Evolutionary conservation across 1,140 invertebrate genomes (phyloP).

Genomic region (Pomacea maculata): DNA sequence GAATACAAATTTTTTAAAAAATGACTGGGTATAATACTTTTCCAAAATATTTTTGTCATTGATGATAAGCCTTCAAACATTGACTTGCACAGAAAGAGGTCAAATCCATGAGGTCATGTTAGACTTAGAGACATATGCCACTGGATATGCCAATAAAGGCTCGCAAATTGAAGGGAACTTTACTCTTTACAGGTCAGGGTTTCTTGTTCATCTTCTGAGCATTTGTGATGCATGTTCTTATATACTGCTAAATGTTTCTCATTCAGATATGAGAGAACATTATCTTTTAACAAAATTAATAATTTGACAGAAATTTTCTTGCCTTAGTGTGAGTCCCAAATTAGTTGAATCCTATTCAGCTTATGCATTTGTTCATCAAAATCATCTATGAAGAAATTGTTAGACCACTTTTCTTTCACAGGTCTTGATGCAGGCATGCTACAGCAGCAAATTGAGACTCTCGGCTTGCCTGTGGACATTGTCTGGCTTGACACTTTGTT

Average conservation of each 20-base stretch:
- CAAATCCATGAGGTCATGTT: too few species aligned
- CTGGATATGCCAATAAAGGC: too few species aligned
- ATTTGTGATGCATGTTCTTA: too few species aligned
- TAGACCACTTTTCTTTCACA: conserved; percentile 30
- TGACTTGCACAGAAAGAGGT: too few species aligned
- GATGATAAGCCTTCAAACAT: too few species aligned
- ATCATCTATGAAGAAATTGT: not conserved
- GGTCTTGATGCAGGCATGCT: conserved; percentile 47
- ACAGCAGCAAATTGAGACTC: conserved; percentile 49
- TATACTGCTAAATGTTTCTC: too few species aligned
- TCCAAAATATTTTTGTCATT: not conserved
- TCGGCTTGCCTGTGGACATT: conserved; percentile 61
- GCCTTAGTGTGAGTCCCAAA: not conserved
- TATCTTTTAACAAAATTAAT: not conserved
- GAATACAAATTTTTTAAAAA: too few species aligned
- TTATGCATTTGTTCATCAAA: not conserved
- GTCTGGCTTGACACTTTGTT: conserved; percentile 54
- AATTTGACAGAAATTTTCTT: not conserved
- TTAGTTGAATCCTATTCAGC: not conserved
- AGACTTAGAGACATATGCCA: too few species aligned
- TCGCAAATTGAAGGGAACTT: too few species aligned
- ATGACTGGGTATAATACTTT: not conserved
- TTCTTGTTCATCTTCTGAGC: too few species aligned
- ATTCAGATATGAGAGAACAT: not conserved
- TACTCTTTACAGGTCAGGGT: too few species aligned